A percentile compares a stretch with the other conserved stretches of the same genome.
These are phyloP conservation scores for Calidris pugnax DNA, from an alignment of 2,113 vertebrate genomes.

Conservation along the genomic window DNA sequence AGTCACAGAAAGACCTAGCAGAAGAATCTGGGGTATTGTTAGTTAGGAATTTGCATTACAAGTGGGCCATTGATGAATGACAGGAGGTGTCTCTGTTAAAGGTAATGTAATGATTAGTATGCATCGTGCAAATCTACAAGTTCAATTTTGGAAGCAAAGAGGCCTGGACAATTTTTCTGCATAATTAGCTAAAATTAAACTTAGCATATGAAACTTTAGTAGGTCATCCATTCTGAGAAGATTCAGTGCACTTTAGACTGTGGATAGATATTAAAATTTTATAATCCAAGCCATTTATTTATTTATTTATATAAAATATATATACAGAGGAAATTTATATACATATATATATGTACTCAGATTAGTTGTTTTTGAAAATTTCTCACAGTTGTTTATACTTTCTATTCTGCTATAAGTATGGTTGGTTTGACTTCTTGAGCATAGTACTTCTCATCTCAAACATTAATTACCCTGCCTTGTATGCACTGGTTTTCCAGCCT, in stretches of 20 bases:
- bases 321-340: neutral
- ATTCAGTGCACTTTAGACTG: neutral
- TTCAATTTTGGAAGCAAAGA: slow-evolving; percentile 16
- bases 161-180: neutral
- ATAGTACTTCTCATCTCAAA: neutral
- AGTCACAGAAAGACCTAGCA: neutral
- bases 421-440: neutral
- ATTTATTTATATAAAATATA: neutral
- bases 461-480: neutral
- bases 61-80: slow-evolving; percentile 6
- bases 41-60: slow-evolving; percentile 26
- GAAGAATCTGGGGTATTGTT: neutral
- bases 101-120: slow-evolving; percentile 1
- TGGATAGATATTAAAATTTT: neutral
- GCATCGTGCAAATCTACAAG: neutral
- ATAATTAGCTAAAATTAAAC: slow-evolving; percentile 9
- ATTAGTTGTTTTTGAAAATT: neutral
- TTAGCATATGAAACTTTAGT: neutral
- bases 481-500: neutral
- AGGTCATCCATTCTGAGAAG: neutral
- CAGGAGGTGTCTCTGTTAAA: neutral
- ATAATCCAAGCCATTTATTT: neutral
- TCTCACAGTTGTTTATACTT: neutral
- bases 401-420: neutral
- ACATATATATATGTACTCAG: neutral